phyloP scores from a whole-genome alignment of 2,113 vertebrate species.

The Agapornis roseicollis region DNA sequence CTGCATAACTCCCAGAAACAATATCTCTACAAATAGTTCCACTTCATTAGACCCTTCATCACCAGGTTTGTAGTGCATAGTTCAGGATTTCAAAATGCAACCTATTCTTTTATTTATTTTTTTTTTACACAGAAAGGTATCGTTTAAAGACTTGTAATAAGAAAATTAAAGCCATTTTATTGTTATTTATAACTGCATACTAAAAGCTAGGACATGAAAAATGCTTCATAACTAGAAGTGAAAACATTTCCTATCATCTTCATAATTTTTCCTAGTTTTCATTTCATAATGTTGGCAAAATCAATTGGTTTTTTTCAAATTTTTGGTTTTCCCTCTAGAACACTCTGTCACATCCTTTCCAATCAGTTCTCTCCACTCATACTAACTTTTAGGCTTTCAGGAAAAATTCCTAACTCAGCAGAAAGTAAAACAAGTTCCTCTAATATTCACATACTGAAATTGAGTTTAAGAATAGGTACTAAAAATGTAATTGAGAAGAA shows the following conservation, averaged over 20 bases:
- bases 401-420: background rate
- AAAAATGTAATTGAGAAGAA: background rate
- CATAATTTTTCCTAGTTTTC: background rate
- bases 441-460: background rate
- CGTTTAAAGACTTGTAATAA: background rate
- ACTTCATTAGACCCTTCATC: background rate
- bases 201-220: background rate
- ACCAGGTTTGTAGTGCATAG: background rate
- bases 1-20: background rate
- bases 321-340: background rate
- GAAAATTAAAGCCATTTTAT: background rate
- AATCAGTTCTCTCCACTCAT: background rate
- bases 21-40: background rate
- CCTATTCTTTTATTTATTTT: background rate
- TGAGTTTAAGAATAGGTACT: background rate
- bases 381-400: background rate
- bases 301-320: background rate
- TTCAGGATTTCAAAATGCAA: background rate
- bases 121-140: background rate
- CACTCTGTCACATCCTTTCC: background rate
- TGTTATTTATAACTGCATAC: background rate
- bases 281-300: background rate
- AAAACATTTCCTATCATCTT: background rate
- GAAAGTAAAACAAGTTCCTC: background rate
- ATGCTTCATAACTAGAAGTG: background rate